A percentile compares a stretch with the other conserved stretches of the same genome.
Conservation (phyloP, 2,113 vertebrate genomes). For the Scortum barcoo region DNA sequence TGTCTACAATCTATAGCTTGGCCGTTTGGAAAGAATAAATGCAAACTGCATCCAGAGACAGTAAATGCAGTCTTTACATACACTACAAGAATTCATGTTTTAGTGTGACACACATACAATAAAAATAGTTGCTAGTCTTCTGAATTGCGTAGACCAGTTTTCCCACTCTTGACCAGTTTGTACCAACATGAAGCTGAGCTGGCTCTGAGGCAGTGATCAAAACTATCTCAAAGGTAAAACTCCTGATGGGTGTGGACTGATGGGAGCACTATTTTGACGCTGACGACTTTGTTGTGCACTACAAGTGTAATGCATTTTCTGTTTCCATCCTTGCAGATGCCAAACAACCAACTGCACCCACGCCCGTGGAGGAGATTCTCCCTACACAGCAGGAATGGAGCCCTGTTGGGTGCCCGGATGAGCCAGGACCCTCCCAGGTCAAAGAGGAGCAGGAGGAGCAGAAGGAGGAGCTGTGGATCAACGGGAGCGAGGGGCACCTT, state of each 20-base stretch:
- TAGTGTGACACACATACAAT: not conserved
- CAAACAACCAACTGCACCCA: not conserved
- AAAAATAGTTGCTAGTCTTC: not conserved
- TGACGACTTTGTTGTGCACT: not conserved
- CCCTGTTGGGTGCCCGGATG: not conserved
- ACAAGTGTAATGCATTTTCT: not conserved
- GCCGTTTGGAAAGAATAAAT: not conserved
- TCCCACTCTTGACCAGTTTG: not conserved
- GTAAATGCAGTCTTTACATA: not conserved
- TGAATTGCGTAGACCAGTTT: not conserved
- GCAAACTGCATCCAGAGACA: not conserved
- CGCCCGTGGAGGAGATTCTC: not conserved
- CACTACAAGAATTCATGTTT: not conserved
- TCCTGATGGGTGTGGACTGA: not conserved
- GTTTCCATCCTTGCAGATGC: slow-evolving; percentile 43
- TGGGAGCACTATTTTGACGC: not conserved
- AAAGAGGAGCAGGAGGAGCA: slow-evolving; percentile 33
- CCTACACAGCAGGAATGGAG: slow-evolving; percentile 27
- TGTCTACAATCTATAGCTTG: not conserved
- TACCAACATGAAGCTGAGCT: slow-evolving; percentile 18
- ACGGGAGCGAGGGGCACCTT: slow-evolving; percentile 17
- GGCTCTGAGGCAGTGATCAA: slow-evolving; percentile 15
- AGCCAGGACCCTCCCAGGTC: slow-evolving; percentile 39
- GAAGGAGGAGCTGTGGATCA: slow-evolving; percentile 49
- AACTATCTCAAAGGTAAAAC: slow-evolving; percentile 24